Conservation (phyloP, 2,797 vertebrate species). For the Enteromius thamalakanensis region DNA sequence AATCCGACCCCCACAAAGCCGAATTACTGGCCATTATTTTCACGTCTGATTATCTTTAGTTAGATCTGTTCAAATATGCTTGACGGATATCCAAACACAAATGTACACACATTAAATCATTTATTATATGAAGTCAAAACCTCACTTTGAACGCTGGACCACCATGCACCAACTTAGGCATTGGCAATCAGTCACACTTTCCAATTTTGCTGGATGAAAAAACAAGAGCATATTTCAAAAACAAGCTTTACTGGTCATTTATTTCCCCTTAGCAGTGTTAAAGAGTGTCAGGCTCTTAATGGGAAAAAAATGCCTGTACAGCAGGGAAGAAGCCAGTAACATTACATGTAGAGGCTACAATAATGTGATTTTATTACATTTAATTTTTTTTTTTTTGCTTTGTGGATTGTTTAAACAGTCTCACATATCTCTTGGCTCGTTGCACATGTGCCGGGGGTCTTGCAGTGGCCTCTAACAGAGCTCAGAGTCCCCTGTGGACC, state of each 20-base stretch:
- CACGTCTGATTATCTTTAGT: conserved; percentile 75
- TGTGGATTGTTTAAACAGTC: conserved; percentile 79
- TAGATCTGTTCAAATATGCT: conserved; percentile 70
- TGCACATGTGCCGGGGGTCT: conserved; percentile 67
- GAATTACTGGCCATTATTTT: conserved; percentile 69
- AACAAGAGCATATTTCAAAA: conserved; percentile 5
- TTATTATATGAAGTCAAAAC: background rate
- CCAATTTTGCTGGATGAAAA: conserved; percentile 24
- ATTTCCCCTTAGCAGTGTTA: conserved; percentile 45
- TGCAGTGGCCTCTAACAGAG: conserved; percentile 51
- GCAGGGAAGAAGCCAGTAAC: conserved; percentile 66
- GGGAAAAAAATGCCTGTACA: conserved; percentile 66
- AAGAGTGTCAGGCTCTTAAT: conserved; percentile 45
- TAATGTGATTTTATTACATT: conserved; percentile 57
- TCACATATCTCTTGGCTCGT: conserved; percentile 67
- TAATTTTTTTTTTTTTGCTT: conserved; percentile 63
- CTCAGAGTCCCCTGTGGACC: conserved; percentile 59
- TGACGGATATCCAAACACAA: conserved; percentile 58
- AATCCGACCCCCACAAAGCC: conserved; percentile 64
- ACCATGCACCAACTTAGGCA: background rate
- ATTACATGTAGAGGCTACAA: conserved; percentile 62
- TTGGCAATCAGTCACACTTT: background rate
- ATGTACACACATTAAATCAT: conserved; percentile 50
- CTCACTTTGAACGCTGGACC: conserved; percentile 1
- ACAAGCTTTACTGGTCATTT: conserved; percentile 34